phyloP scores from a whole-genome alignment of 2,113 vertebrate species.

The Anarrhichthys ocellatus region DNA sequence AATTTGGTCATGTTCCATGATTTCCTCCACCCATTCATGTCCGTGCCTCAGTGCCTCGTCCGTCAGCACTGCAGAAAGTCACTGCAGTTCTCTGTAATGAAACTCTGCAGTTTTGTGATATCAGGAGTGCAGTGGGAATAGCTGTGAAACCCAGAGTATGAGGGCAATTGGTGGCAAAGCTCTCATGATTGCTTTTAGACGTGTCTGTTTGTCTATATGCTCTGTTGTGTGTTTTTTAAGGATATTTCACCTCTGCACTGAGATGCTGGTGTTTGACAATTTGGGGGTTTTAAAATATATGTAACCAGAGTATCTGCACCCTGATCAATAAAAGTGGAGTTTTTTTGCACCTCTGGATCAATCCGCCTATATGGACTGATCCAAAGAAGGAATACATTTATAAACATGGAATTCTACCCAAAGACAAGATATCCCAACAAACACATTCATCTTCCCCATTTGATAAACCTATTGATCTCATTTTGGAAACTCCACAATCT shows the following conservation, averaged over 20 bases:
- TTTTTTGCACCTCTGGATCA: neutral
- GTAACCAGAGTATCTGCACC: neutral
- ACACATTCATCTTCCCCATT: neutral
- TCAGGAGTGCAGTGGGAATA: slow-evolving; percentile 34
- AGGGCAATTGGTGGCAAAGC: slow-evolving; percentile 54
- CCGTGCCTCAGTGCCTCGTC: slow-evolving; percentile 50
- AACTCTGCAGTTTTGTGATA: slow-evolving; percentile 63
- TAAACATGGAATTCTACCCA: neutral
- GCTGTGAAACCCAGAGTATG: slow-evolving; percentile 41
- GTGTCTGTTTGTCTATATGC: slow-evolving; percentile 3
- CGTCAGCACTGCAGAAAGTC: slow-evolving; percentile 76
- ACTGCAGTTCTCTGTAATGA: slow-evolving; percentile 67
- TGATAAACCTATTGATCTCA: neutral
- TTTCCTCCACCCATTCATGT: slow-evolving; percentile 39
- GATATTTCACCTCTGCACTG: neutral
- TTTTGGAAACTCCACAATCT: neutral
- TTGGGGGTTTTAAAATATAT: neutral
- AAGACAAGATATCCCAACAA: neutral
- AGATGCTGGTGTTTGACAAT: slow-evolving; percentile 8
- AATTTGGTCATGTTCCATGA: slow-evolving; percentile 41
- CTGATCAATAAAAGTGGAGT: neutral
- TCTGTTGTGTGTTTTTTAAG: slow-evolving; percentile 1
- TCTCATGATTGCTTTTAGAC: slow-evolving; percentile 18
- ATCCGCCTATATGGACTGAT: neutral
- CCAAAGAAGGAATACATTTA: neutral